Base-by-base conservation (phyloP, 2,888 invertebrate genomes). In the Formica aserva region DNA sequence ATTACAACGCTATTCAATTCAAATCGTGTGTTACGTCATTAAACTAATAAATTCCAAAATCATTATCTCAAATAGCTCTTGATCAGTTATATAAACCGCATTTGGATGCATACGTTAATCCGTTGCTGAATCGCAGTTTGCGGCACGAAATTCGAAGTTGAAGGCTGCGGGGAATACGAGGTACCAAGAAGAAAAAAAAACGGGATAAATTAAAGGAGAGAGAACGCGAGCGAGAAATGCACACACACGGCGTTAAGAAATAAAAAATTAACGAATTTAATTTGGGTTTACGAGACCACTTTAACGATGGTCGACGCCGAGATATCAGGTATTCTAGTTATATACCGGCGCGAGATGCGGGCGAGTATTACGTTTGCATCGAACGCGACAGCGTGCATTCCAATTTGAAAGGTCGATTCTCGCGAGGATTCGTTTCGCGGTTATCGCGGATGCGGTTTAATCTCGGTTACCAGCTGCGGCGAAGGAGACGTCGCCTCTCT, bases 401-500 rank as follows among this genome's bases (percentile, higher is more conserved):
- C 75, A 85, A 88, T 85, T 88, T 63, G 84, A 83, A 75, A 82
- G 80, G 63, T 52, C 71, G 85, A 88, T 88, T 82, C 84, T 81
- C 89, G 80, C 77, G 88, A 85, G 87, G 67, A 85, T 89, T 89
- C 84, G 85, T 88, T 86, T 85, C 84, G 65, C 83, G 65, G 62
- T 65, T 72, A 66, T 72, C 83, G 52, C 48, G 74, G 77, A 83
- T 81, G 74, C 65, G 83, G 87, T 87, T 85, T 87, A 88, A 89
- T 87, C 85, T 86, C 83, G 83, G 83, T 85, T 86, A 89, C 74
- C 71, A 77, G 80, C 81, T 86, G 74, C 77, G 32, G 83, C 71
- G 71, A 81, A 87, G 82, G 82, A 76, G 75, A 83, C 62, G 69
- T 63, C 72, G 13, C 6, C 55, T n/a, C 60, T 77, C 29, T 57